phyloP scores from a whole-genome alignment of 2,113 vertebrate species.

The Sapajus apella region DNA sequence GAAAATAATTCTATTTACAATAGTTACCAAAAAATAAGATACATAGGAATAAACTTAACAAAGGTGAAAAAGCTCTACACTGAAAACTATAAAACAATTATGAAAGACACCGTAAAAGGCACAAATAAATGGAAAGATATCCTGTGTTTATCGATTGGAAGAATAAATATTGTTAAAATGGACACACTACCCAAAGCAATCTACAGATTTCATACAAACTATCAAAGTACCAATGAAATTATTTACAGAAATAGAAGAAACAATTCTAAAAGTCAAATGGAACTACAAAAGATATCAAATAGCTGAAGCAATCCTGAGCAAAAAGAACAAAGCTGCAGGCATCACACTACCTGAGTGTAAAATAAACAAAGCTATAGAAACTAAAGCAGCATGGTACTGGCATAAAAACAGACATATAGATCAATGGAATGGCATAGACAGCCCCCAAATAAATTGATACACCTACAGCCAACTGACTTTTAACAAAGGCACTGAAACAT shows the following conservation, averaged over 20 bases:
- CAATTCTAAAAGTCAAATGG: neutral
- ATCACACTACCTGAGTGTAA: neutral
- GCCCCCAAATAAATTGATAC: neutral
- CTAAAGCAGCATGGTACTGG: neutral
- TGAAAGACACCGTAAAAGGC: neutral
- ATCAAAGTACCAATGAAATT: neutral
- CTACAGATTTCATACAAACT: neutral
- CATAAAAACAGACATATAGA: neutral
- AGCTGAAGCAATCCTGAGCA: neutral
- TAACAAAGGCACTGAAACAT: neutral
- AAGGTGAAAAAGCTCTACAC: neutral
- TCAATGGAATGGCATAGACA: neutral
- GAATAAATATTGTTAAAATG: neutral
- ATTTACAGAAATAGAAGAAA: neutral
- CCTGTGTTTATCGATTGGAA: neutral
- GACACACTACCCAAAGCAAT: neutral
- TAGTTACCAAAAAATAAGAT: neutral
- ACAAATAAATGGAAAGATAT: neutral
- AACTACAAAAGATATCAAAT: neutral
- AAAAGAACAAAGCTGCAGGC: neutral
- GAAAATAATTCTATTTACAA: neutral
- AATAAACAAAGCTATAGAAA: neutral
- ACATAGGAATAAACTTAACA: neutral
- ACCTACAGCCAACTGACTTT: neutral
- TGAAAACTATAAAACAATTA: neutral